Evolutionary conservation across 2,797 vertebrate species (phyloP), one percentile per base, ranked within the genome.

Genomic region (Antennarius maculatus): DNA sequence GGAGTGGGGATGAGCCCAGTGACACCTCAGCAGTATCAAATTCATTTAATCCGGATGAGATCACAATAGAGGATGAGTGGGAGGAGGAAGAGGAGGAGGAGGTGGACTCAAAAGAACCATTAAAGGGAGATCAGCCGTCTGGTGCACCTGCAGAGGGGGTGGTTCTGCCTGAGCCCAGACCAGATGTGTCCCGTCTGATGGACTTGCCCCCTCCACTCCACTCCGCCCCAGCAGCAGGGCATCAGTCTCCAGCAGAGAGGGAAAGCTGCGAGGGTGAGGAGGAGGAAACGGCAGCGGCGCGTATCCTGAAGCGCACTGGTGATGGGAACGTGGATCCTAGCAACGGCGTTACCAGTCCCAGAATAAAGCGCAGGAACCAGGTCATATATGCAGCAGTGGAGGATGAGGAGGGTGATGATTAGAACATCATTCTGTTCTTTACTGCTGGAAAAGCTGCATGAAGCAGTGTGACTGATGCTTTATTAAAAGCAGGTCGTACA

Each of bases 281-380:
- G 0, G 88, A 76, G 7, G 81, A 79, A 0, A 29, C 61, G 1
- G 47, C 52, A 1, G 57, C 69, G 2, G 66, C 60, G 10, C 84
- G 95, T 75, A 62, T 93, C 0, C 58, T 94, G 15, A 99, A 99
- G 74, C 95, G 97, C 27, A 82, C 89, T 69, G 95, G 94, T n/a
- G 85, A 83, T 1, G 91, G 92, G 65, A 42, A 45, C 0, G 72
- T n/a, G 4, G 65, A 55, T 3, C 11, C 69, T 0, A 87, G 83
- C 50, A 91, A 88, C 34, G 80, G 78, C 6, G 76, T 80, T 1
- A 63, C 90, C 15, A 95, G 95, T 0, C 92, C 91, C 68, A 93
- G 83, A 79, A 98, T 99, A 79, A 99, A 96, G 90, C 95, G 98
- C 66, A 93, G 98, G 73, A 99, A 99, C 88, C 96, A 98, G 92